Conservation (phyloP, 1,140 invertebrate species). For the Drosophila sechellia region DNA sequence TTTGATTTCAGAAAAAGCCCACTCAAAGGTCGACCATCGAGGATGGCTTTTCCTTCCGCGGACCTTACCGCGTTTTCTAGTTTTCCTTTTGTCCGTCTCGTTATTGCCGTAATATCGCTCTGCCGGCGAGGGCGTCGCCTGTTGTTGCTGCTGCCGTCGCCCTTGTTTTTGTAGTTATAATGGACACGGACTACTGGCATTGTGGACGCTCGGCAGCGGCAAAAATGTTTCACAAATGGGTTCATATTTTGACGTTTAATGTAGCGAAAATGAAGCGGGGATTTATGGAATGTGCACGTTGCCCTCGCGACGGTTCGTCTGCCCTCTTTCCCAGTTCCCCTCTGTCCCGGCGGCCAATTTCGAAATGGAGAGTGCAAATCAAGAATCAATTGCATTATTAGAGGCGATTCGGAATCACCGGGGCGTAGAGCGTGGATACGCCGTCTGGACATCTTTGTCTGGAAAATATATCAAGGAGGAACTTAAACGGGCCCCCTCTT, state of each 20-base stretch:
- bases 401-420: conserved; percentile 40
- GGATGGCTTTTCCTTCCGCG: not conserved
- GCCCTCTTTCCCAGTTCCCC: not conserved
- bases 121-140: conserved; percentile 30
- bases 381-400: conserved; percentile 83
- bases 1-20: not conserved
- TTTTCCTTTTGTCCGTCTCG: conserved; percentile 74
- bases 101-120: conserved; percentile 71
- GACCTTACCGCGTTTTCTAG: conserved; percentile 7
- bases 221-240: conserved; percentile 79
- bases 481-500: not conserved
- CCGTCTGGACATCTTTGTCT: conserved; percentile 41
- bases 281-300: conserved; percentile 80
- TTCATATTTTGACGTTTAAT: conserved; percentile 83
- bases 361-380: conserved; percentile 61
- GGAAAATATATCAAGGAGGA: not conserved
- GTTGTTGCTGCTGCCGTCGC: conserved; percentile 44
- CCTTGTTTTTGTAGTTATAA: conserved; percentile 74
- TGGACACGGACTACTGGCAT: conserved; percentile 59
- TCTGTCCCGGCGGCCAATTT: conserved; percentile 20
- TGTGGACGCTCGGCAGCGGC: conserved; percentile 39
- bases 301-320: conserved; percentile 47
- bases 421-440: conserved; percentile 37
- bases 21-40: conserved; percentile 10
- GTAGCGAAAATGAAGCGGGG: conserved; percentile 81